Conservation (phyloP, 2,113 vertebrate genomes). For the Hirundichthys speculiger region DNA sequence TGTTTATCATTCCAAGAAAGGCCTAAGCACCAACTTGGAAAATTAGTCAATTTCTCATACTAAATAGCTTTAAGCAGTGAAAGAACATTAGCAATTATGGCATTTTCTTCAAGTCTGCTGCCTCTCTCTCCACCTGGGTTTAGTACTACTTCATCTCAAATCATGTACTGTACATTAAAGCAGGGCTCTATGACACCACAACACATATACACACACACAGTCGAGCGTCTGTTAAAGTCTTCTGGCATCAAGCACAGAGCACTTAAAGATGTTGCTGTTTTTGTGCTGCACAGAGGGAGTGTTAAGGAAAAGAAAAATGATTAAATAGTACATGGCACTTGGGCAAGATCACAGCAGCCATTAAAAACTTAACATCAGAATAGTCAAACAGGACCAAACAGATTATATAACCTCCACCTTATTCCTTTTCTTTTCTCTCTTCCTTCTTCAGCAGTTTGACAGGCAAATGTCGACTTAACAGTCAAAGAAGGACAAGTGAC, state of each 20-base stretch:
- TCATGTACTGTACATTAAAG: not conserved
- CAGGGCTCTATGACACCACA: not conserved
- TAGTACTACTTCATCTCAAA: constrained; percentile 30
- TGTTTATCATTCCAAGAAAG: constrained; percentile 28
- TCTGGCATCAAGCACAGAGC: too few species aligned
- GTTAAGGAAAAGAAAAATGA: too few species aligned
- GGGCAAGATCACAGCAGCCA: too few species aligned
- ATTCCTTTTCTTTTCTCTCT: too few species aligned
- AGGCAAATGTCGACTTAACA: not conserved
- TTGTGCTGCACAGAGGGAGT: too few species aligned
- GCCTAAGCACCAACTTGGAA: constrained; percentile 9
- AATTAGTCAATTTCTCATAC: constrained; percentile 43
- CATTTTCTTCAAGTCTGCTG: constrained; percentile 21
- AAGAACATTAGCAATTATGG: constrained; percentile 28
- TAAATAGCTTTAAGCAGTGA: constrained; percentile 26
- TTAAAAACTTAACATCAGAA: too few species aligned
- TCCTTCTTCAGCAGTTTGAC: not conserved
- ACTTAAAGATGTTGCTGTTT: too few species aligned
- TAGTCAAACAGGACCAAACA: too few species aligned
- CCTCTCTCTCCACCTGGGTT: constrained; percentile 38
- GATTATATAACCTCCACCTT: too few species aligned
- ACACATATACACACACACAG: too few species aligned
- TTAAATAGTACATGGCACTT: too few species aligned
- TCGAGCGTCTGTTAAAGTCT: too few species aligned
- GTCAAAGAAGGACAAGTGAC: constrained; percentile 12